Evolutionary conservation across 2,797 vertebrate genomes (phyloP), one percentile per base, ranked within the genome.

Genomic region (Catharus ustulatus): DNA sequence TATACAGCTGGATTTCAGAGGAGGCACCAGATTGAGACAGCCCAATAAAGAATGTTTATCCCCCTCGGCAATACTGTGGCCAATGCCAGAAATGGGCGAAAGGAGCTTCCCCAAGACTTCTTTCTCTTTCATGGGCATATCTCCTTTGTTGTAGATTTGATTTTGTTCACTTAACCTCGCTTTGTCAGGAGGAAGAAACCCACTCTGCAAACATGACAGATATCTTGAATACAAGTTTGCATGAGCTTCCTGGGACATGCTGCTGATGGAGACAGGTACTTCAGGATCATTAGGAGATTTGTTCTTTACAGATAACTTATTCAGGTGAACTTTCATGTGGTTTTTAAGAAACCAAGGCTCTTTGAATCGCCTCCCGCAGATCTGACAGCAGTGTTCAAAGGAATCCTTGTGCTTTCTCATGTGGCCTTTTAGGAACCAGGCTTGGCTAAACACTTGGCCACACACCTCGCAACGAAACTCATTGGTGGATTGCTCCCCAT

Each of bases 401-500:
- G 99, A 99, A 97, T 99, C 99, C 94, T 99, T 99, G 98, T 99
- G 99, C 97, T 99, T 99, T 75, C 99, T 98, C 99, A 99, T 99
- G 97, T 99, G 99, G 84, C 99, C 99, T 95, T 99, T 99, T 8
- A 99, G 98, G 97, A 99, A 99, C 99, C 99, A 99, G 49, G 99
- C 99, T 98, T 99, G 99, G 97, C 99, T 99, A 91, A 99, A 99
- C 62, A 99, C 98, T 96, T 99, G 99, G 78, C 99, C 98, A 10
- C 99, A 99, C 32, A 99, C 99, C 68, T 99, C 99, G 1, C 99
- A 99, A 57, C 99, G 99, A 84, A 99, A 99, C 97, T 99, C 99
- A 3, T 98, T 99, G 96, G 98, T 98, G 21, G 98, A 93, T 87
- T 99, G 99, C 77, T 98, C 98, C 20, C 98, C 99, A 0, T 97